Conservation (phyloP, 2,888 invertebrate genomes). For the Troides aeacus region DNA sequence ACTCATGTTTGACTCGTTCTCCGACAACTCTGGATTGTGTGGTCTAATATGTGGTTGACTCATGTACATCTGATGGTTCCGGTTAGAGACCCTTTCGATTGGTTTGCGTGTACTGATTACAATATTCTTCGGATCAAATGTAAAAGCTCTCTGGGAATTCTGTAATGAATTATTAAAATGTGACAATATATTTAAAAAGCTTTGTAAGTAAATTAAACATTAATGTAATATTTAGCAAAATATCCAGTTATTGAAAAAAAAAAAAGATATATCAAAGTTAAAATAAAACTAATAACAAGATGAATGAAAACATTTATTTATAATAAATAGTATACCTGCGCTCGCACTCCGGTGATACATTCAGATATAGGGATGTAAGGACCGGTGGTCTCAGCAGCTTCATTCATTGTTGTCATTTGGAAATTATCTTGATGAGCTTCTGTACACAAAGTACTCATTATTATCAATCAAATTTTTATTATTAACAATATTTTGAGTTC, state of each 20-base stretch:
- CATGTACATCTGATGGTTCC: slow-evolving; percentile 48
- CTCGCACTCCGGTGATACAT: slow-evolving; percentile 90
- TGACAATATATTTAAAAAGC: too few relatives aligned
- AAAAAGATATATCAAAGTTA: too few relatives aligned
- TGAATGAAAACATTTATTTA: background rate
- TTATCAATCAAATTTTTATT: background rate
- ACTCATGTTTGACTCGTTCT: slow-evolving; percentile 67
- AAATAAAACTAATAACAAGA: background rate
- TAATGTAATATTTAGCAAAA: too few relatives aligned
- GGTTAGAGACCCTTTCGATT: slow-evolving; percentile 42
- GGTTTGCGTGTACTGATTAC: slow-evolving; percentile 49
- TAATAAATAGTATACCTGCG: slow-evolving; percentile 39
- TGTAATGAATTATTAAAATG: slow-evolving; percentile 34
- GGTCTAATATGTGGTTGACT: slow-evolving; percentile 59
- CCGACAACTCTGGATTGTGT: slow-evolving; percentile 59
- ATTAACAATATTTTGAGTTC: too few relatives aligned
- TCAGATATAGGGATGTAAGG: slow-evolving; percentile 96
- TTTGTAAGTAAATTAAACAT: too few relatives aligned
- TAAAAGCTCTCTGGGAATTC: slow-evolving; percentile 58
- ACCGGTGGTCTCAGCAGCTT: slow-evolving; percentile 73
- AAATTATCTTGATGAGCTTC: slow-evolving; percentile 48
- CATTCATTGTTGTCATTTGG: slow-evolving; percentile 38
- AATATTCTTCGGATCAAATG: slow-evolving; percentile 60
- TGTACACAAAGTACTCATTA: slow-evolving; percentile 35
- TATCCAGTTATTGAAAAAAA: too few relatives aligned